phyloP scores from a whole-genome alignment of 2,797 vertebrate species.

The Esox masquinongy region DNA sequence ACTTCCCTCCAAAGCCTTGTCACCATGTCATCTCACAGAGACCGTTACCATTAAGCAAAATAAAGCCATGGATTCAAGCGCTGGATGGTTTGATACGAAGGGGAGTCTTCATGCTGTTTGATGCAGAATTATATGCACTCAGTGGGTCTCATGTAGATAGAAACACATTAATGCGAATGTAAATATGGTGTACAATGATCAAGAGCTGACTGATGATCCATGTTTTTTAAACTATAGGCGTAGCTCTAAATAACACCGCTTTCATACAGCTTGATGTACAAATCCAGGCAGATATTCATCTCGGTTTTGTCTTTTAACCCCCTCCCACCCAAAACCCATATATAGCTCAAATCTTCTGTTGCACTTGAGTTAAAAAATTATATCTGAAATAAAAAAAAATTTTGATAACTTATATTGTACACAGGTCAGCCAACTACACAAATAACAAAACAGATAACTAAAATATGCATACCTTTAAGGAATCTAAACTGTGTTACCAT shows the following conservation, averaged over 20 bases:
- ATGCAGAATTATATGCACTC: constrained; percentile 38
- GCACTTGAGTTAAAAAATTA: constrained; percentile 83
- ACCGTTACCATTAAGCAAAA: constrained; percentile 77
- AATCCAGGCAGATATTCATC: constrained; percentile 71
- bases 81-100: constrained; percentile 50
- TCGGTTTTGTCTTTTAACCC: constrained; percentile 68
- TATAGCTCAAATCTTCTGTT: constrained; percentile 76
- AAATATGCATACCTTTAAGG: constrained; percentile 79
- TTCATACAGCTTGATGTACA: constrained; percentile 75
- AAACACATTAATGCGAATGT: constrained; percentile 46
- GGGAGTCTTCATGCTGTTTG: constrained; percentile 49
- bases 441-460: constrained; percentile 74
- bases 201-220: constrained; percentile 36
- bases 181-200: constrained; percentile 42
- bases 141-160: constrained; percentile 39
- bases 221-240: constrained; percentile 52
- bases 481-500: constrained; percentile 74
- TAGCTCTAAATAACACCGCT: constrained; percentile 75
- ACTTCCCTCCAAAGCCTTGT: constrained; percentile 64
- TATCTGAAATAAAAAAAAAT: constrained; percentile 32
- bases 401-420: constrained; percentile 74
- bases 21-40: constrained; percentile 81
- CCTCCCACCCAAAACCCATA: constrained; percentile 43
- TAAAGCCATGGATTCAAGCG: constrained; percentile 74
- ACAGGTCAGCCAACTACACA: constrained; percentile 84